These are phyloP conservation scores for Argyrosomus regius DNA, from an alignment of 2,797 vertebrate species.

Conservation along the genomic window DNA sequence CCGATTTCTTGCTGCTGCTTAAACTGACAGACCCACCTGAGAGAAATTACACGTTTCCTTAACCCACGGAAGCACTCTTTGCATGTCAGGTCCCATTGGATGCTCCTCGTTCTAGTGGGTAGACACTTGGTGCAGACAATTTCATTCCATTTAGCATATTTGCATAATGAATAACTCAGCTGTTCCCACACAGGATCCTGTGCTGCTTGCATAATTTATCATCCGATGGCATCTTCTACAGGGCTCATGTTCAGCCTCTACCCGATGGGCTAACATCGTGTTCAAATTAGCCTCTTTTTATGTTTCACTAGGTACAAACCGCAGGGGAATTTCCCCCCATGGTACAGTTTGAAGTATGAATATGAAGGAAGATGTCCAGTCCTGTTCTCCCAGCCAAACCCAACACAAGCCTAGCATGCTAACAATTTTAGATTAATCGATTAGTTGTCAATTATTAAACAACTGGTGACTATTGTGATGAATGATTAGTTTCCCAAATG, in stretches of 20 bases:
- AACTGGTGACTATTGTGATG: too few species aligned
- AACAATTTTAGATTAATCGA: background rate
- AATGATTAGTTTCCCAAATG: too few species aligned
- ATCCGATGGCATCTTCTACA: constrained; percentile 55
- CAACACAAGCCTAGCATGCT: constrained; percentile 3
- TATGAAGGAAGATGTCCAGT: constrained; percentile 14
- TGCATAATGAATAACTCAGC: constrained; percentile 72
- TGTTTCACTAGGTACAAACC: constrained; percentile 48
- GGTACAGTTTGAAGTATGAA: constrained; percentile 19
- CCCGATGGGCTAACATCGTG: constrained; percentile 64
- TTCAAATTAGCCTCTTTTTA: constrained; percentile 71
- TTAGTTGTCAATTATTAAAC: too few species aligned
- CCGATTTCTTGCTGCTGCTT: background rate
- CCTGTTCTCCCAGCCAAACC: background rate
- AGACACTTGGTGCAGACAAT: constrained; percentile 54
- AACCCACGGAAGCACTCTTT: constrained; percentile 37
- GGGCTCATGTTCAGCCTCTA: constrained; percentile 50
- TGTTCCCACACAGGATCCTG: constrained; percentile 55
- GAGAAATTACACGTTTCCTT: constrained; percentile 43
- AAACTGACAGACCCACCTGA: constrained; percentile 23
- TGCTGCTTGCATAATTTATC: constrained; percentile 69
- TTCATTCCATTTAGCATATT: constrained; percentile 74
- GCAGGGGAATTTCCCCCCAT: constrained; percentile 32
- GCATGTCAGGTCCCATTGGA: constrained; percentile 47
- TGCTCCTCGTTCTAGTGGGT: constrained; percentile 7